Evolutionary conservation across 2,797 vertebrate genomes (phyloP).

Genomic region (Glyptemys insculpta): DNA sequence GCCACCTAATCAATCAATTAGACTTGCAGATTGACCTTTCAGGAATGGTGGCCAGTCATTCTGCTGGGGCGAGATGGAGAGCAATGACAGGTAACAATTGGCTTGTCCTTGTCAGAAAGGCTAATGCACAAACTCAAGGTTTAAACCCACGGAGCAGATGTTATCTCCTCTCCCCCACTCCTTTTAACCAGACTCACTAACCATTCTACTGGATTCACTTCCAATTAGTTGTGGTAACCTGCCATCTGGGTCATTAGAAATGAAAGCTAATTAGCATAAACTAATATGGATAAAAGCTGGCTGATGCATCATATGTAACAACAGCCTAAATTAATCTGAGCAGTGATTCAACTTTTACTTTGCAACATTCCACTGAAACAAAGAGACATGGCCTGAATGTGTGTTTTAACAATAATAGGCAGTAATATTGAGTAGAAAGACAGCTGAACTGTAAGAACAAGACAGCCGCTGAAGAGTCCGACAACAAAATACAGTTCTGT

Average conservation of each 20-base stretch:
- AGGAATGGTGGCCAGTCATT: not conserved
- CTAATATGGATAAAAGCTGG: not conserved
- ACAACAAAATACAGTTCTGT: not conserved
- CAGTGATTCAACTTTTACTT: rapidly evolving
- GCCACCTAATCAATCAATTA: not conserved
- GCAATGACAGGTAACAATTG: not conserved
- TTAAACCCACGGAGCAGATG: not conserved
- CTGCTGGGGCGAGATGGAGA: not conserved
- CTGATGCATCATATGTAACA: not conserved
- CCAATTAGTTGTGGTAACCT: not conserved
- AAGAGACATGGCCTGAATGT: rapidly evolving
- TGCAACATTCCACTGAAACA: not conserved
- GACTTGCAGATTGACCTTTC: not conserved
- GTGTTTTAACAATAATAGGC: not conserved
- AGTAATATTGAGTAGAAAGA: not conserved
- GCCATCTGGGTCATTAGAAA: not conserved
- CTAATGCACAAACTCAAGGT: not conserved
- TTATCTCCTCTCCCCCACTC: not conserved
- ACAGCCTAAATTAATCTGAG: rapidly evolving
- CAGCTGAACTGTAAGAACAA: not conserved
- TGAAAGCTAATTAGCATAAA: not conserved
- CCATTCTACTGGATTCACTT: rapidly evolving
- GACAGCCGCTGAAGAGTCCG: not conserved
- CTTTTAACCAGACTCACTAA: not conserved
- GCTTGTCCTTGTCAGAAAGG: not conserved